Percentiles rank a stretch among this genome's conserved stretches.
These are phyloP conservation scores for Zapus hudsonius DNA, from an alignment of 2,113 vertebrate genomes.

Conservation along the genomic window DNA sequence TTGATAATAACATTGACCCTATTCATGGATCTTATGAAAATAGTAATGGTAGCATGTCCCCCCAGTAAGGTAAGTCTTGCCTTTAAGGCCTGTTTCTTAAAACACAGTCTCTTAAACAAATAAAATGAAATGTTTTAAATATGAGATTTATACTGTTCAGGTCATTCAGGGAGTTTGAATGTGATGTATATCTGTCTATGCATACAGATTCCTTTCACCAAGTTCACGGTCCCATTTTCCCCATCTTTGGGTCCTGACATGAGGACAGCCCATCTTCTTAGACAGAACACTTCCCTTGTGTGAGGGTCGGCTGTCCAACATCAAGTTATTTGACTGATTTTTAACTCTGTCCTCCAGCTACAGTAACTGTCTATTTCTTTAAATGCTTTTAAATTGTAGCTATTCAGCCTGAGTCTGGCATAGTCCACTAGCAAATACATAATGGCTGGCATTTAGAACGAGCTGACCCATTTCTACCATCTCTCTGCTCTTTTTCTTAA, in stretches of 20 bases:
- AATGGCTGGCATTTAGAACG: not conserved
- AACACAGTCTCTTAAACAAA: not conserved
- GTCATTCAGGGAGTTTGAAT: not conserved
- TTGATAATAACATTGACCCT: not conserved
- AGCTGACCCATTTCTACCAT: not conserved
- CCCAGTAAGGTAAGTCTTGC: not conserved
- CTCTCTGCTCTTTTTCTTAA: not conserved
- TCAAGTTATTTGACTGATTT: not conserved
- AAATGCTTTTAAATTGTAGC: conserved; percentile 4
- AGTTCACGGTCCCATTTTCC: not conserved
- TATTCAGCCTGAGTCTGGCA: not conserved
- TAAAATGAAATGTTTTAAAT: not conserved
- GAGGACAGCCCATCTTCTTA: not conserved
- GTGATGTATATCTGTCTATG: not conserved
- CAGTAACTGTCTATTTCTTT: not conserved
- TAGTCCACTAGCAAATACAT: not conserved
- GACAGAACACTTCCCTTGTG: not conserved
- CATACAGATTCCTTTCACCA: too few relatives aligned
- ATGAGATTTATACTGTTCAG: not conserved
- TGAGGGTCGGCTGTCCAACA: not conserved
- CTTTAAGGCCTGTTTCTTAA: not conserved
- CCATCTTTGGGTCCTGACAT: not conserved
- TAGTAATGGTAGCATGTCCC: not conserved
- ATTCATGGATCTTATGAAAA: not conserved
- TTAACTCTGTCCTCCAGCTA: not conserved